These are phyloP conservation scores for Macquaria ambigua DNA, from an alignment of 2,113 vertebrate genomes.

Conservation along the genomic window DNA sequence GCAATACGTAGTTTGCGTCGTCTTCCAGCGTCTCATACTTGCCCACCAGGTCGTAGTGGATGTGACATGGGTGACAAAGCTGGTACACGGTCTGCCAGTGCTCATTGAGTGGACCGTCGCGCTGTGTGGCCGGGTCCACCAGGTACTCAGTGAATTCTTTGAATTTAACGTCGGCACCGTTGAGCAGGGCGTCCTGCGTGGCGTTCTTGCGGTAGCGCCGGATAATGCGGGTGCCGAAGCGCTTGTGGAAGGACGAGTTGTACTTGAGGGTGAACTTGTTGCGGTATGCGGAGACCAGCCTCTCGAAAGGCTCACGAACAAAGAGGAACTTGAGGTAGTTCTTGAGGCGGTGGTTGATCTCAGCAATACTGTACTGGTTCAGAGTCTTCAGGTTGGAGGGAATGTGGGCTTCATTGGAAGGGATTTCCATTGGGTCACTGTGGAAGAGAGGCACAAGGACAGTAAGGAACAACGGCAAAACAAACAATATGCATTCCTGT, in stretches of 20 bases:
- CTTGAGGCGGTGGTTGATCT: constrained; percentile 98
- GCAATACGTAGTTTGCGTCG: constrained; percentile 93
- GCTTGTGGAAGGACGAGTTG: constrained; percentile 98
- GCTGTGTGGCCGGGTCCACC: constrained; percentile 92
- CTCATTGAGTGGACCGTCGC: constrained; percentile 95
- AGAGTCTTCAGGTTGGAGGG: constrained; percentile 96
- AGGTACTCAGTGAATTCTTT: constrained; percentile 95
- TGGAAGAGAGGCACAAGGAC: not conserved
- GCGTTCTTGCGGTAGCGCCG: constrained; percentile 95
- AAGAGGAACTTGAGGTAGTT: constrained; percentile 99
- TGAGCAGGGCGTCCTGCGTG: constrained; percentile 91
- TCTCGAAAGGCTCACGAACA: constrained; percentile 96
- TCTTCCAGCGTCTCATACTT: constrained; percentile 98
- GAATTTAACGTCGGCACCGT: constrained; percentile 92
- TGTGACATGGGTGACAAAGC: constrained; percentile 97
- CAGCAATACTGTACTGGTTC: constrained; percentile 97
- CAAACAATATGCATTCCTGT: not conserved
- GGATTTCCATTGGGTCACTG: constrained; percentile 96
- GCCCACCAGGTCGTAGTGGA: constrained; percentile 97
- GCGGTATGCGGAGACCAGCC: constrained; percentile 97
- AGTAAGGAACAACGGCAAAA: not conserved
- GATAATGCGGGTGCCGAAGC: constrained; percentile 96
- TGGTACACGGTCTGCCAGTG: constrained; percentile 98
- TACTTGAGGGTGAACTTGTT: constrained; percentile 99
- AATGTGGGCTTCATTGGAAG: constrained; percentile 94